Base-by-base conservation (phyloP, 2,113 vertebrate species). In the Myrmophylax atrothorax region DNA sequence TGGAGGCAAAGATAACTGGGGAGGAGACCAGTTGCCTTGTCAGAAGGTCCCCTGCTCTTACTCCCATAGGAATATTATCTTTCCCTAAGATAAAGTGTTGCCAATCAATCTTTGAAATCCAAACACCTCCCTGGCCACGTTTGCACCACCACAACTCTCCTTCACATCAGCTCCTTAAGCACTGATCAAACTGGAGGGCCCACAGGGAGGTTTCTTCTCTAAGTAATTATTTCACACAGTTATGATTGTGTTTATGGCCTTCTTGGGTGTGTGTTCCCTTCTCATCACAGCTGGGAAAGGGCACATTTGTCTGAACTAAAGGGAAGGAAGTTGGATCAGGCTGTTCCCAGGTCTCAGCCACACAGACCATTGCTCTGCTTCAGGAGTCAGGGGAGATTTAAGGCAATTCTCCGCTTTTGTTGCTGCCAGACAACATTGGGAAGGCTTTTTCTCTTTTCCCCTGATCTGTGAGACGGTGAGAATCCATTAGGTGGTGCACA, bases 401-500 rank as follows among this genome's bases (percentile, higher is more conserved):
- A 49, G 46, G 33, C 4, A 85, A 37, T 58, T 60, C 37, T 31
- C 33, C 35, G 55, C 29, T 80, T 88, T 64, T 64, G 15, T 7
- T 7, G 49, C 73, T 85, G 28, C 55, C 78, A 23, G 58, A 23
- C 23, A 63, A 14, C 22, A 4, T 0, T 8, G 23, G 50, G 52
- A 80, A 89, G 22, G 49, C 2, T 6, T 7, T 9, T 35, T 12
- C 58, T 38, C 3, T 0, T 5, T 23, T 12, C 20, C 1, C 25
- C 49, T 10, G 9, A 1, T 38, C 53, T 83, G 49, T 50, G 75
- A 90, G 62, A 49, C 18, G 1, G 37, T 7, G 52, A 84, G 78
- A 64, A 82, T 42, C 81, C 78, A 12, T 75, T 50, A 94, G 74
- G 58, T 95, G 90, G 87, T 85, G 87, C 87, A 88, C 77, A 68